Evolutionary conservation across 2,888 invertebrate genomes (phyloP).

Genomic region (Sinopyrophorus schimmeli): DNA sequence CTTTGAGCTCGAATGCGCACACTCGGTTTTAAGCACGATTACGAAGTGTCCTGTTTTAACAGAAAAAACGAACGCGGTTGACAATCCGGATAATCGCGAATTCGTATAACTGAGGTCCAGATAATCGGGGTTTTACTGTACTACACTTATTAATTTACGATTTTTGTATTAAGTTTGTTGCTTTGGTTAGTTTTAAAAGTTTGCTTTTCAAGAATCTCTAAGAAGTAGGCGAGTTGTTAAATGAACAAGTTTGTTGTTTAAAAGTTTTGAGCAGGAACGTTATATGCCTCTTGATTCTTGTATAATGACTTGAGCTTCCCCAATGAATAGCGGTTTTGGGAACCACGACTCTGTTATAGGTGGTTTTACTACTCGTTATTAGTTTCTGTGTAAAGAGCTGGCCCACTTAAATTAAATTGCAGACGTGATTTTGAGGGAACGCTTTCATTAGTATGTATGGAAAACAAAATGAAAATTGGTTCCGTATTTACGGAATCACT

Average conservation of each 20-base stretch:
- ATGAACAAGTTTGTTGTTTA: conserved; percentile 26
- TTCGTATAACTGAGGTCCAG: no score
- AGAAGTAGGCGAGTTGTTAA: conserved; percentile 17
- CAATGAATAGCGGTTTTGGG: conserved; percentile 25
- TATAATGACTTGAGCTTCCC: conserved; percentile 26
- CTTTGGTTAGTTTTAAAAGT: no score
- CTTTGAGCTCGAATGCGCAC: no score
- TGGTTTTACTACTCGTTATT: conserved; percentile 29
- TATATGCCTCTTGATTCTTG: conserved; percentile 23
- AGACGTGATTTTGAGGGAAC: conserved; percentile 25
- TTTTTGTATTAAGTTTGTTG: no score
- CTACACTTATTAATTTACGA: no score
- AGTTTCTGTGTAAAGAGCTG: conserved; percentile 24
- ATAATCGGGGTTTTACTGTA: no score
- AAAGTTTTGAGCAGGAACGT: conserved; percentile 20
- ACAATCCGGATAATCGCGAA: no score
- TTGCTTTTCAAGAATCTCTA: conserved; percentile 16
- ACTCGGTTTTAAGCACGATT: no score
- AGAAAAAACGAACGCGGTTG: no score
- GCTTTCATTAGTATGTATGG: conserved; percentile 22
- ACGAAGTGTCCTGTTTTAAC: no score
- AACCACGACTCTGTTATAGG: conserved; percentile 23
- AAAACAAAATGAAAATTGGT: conserved; percentile 23
- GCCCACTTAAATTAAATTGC: conserved; percentile 25
- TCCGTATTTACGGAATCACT: conserved; percentile 8